phyloP scores from a whole-genome alignment of 2,888 invertebrate genomes.

The Petrolisthes manimaculis region DNA sequence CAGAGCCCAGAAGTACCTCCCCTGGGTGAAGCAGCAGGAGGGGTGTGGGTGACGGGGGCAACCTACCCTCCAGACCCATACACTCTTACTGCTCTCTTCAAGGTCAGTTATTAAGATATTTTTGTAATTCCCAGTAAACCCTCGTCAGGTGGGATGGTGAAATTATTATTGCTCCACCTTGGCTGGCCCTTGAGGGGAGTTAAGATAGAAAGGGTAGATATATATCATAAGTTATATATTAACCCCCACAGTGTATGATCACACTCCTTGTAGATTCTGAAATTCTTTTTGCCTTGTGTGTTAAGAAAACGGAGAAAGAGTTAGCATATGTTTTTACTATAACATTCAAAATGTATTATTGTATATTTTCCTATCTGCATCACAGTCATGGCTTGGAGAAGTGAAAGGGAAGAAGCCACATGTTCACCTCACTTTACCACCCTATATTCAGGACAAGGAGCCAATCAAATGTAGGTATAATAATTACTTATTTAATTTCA shows the following conservation, averaged over 20 bases:
- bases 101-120: conserved; percentile 6
- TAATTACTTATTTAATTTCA: no score
- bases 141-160: background rate
- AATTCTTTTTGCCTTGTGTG: no score
- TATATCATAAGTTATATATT: no score
- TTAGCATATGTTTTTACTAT: no score
- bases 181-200: no score
- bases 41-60: conserved; percentile 43
- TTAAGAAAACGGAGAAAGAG: no score
- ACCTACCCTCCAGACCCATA: conserved; percentile 48
- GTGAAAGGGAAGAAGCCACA: background rate
- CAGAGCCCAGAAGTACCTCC: background rate
- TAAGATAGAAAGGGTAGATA: no score
- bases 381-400: background rate
- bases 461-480: background rate
- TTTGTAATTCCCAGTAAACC: background rate
- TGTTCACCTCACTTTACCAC: background rate
- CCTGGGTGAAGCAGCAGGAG: conserved; percentile 42
- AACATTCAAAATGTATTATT: no score
- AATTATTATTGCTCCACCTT: no score
- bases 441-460: background rate
- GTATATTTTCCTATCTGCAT: no score
- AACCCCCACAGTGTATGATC: no score
- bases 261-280: no score
- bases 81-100: conserved; percentile 44